phyloP scores from a whole-genome alignment of 2,113 vertebrate species.

The Cynocephalus volans region DNA sequence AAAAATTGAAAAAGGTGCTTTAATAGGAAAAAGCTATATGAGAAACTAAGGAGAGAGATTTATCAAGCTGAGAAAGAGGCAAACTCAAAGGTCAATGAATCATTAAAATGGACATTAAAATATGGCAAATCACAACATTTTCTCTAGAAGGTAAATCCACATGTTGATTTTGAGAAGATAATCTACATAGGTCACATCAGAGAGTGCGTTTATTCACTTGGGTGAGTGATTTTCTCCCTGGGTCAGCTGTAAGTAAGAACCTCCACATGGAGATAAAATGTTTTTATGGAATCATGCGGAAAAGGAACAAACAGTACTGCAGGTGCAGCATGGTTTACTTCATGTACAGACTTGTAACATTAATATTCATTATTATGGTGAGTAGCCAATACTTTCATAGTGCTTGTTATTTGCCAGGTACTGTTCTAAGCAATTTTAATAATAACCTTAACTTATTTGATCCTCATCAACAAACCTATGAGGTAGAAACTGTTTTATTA shows the following conservation, averaged over 20 bases:
- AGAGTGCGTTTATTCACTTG: background rate
- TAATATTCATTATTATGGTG: slow-evolving; percentile 26
- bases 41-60: background rate
- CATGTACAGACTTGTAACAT: background rate
- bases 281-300: slow-evolving; percentile 13
- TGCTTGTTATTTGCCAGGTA: background rate
- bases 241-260: slow-evolving; percentile 34
- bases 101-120: slow-evolving; percentile 9
- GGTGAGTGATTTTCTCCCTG: background rate
- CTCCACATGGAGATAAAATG: slow-evolving; percentile 20
- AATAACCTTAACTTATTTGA: background rate
- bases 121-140: background rate
- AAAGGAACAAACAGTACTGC: background rate
- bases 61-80: background rate
- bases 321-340: slow-evolving; percentile 18
- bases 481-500: background rate
- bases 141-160: background rate
- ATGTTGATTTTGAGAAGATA: slow-evolving; percentile 35
- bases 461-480: background rate
- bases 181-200: background rate
- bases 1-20: background rate
- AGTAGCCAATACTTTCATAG: background rate
- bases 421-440: background rate
- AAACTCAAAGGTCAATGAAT: slow-evolving; percentile 1
- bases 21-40: slow-evolving; percentile 10